Evolutionary conservation across 2,888 invertebrate genomes (phyloP), one percentile per base, ranked within the genome.

Genomic region (Drosophila ustulata): DNA sequence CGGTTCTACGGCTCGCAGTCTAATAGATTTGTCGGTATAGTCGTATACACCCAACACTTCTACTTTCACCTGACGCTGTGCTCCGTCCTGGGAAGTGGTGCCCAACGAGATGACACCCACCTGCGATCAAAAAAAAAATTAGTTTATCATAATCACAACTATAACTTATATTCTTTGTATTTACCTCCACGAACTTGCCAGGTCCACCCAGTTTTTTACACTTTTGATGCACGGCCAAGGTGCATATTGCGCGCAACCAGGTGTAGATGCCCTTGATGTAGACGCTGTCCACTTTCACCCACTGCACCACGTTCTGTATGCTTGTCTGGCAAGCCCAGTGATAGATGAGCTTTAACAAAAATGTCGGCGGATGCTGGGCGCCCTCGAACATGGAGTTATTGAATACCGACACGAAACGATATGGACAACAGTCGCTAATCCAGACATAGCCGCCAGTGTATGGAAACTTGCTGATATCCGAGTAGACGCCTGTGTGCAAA

Each of bases 281-380:
- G 3, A 95, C 92, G 84, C 95, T 96, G 61, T 96, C 95, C 0
- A 96, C 97, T 90, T 95, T 95, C 0, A 97, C 97, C 98, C 97
- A 98, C 71, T 96, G 96, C 0, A 96, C 95, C 0, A 97, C 97
- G 88, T 97, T 98, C 80, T 96, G 96, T 0, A 97, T 96, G 75
- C 96, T 96, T 0, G 98, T 97, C 91, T 98, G 97, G 79, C 97
- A 97, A 0, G 97, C 94, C 98, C 98, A 98, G 91, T 97, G 97
- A 92, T 98, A 98, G 56, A 98, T 94, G 0, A 98, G 93, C 86
- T 97, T 97, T 0, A 98, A 92, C 7, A 97, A 93, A 0, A 96
- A 95, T 37, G 96, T 96, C 0, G 98, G 97, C 0, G 96, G 96
- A 92, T 97, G 96, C 0, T 96, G 95, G 2, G 97, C 96, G 0